Evolutionary conservation across 2,888 invertebrate species (phyloP).

Genomic region (Ochropleura plecta): DNA sequence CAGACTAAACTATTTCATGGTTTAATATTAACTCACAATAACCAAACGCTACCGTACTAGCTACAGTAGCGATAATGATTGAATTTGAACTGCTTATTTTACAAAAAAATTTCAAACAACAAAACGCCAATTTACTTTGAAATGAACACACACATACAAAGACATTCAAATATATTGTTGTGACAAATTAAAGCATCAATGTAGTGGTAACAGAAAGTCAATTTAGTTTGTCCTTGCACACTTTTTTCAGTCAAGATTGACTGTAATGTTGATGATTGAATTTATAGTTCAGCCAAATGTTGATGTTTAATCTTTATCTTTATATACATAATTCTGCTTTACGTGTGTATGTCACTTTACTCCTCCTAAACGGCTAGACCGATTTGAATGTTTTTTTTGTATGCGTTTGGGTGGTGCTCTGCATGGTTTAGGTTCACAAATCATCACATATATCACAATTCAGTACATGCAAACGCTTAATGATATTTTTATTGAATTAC

Average conservation of each 20-base stretch:
- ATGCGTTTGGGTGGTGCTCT: too few relatives aligned
- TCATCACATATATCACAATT: neutral
- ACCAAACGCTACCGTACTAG: neutral
- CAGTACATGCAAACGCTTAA: neutral
- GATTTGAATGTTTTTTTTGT: too few relatives aligned
- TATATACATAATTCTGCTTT: too few relatives aligned
- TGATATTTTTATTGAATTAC: constrained; percentile 13
- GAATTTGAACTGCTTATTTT: neutral
- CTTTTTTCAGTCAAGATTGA: constrained; percentile 36
- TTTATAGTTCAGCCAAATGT: constrained; percentile 12
- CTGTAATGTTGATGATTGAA: constrained; percentile 9
- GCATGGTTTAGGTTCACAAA: too few relatives aligned
- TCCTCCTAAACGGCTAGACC: too few relatives aligned
- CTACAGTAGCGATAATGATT: neutral
- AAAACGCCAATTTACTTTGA: neutral
- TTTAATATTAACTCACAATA: constrained; percentile 4
- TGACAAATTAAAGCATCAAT: constrained; percentile 20
- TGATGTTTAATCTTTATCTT: neutral
- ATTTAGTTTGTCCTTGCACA: constrained; percentile 45
- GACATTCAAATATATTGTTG: neutral
- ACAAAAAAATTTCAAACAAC: neutral
- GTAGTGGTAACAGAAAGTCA: constrained; percentile 30
- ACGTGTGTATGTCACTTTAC: too few relatives aligned
- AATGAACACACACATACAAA: constrained; percentile 3
- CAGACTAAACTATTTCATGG: neutral